These are phyloP conservation scores for Bostrychus sinensis DNA, from an alignment of 2,113 vertebrate species.

Conservation along the genomic window DNA sequence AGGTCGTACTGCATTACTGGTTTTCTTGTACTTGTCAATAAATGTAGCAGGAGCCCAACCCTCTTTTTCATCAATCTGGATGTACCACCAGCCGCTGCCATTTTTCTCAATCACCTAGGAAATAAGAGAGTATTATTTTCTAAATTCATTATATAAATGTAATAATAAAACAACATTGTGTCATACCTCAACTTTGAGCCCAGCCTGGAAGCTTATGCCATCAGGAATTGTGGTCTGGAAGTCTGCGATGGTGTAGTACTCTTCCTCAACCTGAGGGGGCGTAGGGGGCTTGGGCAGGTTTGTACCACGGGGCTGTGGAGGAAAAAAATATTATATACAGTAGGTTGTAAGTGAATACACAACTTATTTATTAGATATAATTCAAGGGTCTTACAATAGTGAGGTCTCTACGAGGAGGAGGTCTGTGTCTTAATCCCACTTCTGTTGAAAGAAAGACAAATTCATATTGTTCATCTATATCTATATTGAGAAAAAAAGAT, in stretches of 20 bases:
- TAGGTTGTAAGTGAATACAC: neutral
- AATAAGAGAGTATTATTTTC: neutral
- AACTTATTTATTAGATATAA: neutral
- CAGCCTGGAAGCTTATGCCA: slow-evolving; percentile 97
- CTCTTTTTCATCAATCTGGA: slow-evolving; percentile 97
- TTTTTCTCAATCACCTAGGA: slow-evolving; percentile 96
- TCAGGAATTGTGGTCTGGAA: slow-evolving; percentile 98
- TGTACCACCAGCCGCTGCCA: slow-evolving; percentile 98
- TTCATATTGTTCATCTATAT: neutral
- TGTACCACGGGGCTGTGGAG: slow-evolving; percentile 87
- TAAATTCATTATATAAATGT: neutral
- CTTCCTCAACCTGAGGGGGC: slow-evolving; percentile 95
- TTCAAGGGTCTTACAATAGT: slow-evolving; percentile 85
- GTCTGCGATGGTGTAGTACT: slow-evolving; percentile 97
- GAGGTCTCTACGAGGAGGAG: slow-evolving; percentile 95
- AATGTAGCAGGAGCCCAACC: slow-evolving; percentile 97
- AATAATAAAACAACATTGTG: neutral
- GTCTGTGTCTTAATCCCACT: slow-evolving; percentile 90
- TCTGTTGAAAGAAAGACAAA: slow-evolving; percentile 72
- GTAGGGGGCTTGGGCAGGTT: slow-evolving; percentile 94
- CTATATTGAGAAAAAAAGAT: neutral
- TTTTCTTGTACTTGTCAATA: slow-evolving; percentile 99
- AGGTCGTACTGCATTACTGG: slow-evolving; percentile 89
- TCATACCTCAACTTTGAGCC: slow-evolving; percentile 95
- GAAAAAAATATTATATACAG: neutral